phyloP scores from a whole-genome alignment of 92 coral and sea anemone genomes.

The Micromussa lordhowensis region DNA sequence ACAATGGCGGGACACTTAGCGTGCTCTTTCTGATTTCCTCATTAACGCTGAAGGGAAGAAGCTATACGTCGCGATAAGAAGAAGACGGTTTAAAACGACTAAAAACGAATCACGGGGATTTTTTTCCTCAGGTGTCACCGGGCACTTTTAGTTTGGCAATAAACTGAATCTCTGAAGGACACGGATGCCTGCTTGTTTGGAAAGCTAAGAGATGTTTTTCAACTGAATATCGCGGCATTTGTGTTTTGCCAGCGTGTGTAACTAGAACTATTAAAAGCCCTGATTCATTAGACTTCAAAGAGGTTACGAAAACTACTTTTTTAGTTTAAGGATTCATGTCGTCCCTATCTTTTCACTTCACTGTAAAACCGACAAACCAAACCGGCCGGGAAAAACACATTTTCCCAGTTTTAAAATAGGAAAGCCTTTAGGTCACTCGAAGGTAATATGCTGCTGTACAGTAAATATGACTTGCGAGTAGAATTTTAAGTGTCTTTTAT shows the following conservation, averaged over 20 bases:
- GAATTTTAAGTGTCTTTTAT: not conserved
- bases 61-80: not conserved
- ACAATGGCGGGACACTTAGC: not conserved
- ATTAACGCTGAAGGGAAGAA: not conserved
- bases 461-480: not conserved
- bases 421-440: not conserved
- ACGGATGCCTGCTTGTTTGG: not conserved
- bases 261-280: not conserved
- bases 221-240: not conserved
- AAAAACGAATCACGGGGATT: not conserved
- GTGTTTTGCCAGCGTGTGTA: not conserved
- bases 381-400: not conserved
- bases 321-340: not conserved
- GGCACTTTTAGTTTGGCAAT: not conserved
- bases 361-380: not conserved
- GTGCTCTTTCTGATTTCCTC: not conserved
- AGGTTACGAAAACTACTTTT: not conserved
- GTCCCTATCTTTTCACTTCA: not conserved
- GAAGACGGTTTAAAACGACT: not conserved
- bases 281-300: not conserved
- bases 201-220: not conserved
- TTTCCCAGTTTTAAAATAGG: not conserved
- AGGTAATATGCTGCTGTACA: not conserved
- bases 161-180: not conserved
- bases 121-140: not conserved